These are phyloP conservation scores for Lamellibrachia columna DNA, from an alignment of 2,888 invertebrate genomes.

Conservation along the genomic window DNA sequence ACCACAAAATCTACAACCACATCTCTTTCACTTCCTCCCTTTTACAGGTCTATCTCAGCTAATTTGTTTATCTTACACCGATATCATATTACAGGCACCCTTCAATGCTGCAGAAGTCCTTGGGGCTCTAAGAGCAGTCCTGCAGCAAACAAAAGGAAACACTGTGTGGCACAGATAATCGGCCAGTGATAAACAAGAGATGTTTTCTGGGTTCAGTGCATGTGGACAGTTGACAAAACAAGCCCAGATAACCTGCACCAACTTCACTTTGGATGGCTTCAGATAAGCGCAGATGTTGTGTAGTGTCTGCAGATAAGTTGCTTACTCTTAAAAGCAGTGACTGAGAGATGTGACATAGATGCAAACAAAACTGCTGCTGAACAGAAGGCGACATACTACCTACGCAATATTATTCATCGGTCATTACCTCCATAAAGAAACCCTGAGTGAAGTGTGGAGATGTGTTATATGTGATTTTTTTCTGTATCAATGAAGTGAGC, in stretches of 20 bases:
- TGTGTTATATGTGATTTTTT: not conserved
- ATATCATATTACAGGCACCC: not conserved
- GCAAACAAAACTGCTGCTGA: not conserved
- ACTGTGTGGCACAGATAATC: not conserved
- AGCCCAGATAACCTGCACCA: not conserved
- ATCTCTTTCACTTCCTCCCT: not conserved
- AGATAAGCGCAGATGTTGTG: not conserved
- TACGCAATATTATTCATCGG: not conserved
- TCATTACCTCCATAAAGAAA: not conserved
- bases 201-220: not conserved
- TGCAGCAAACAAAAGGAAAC: not conserved
- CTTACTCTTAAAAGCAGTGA: not conserved
- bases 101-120: not conserved
- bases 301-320: not conserved
- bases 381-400: not conserved
- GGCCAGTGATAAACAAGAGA: not conserved
- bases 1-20: not conserved
- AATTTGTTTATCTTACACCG: not conserved
- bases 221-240: not conserved
- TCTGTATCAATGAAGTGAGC: not conserved
- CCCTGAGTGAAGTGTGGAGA: not conserved
- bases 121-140: not conserved
- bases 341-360: not conserved
- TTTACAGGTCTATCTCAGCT: not conserved
- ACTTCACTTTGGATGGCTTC: not conserved